phyloP scores from a whole-genome alignment of 2,888 invertebrate genomes.

The Diabrotica balteata region DNA sequence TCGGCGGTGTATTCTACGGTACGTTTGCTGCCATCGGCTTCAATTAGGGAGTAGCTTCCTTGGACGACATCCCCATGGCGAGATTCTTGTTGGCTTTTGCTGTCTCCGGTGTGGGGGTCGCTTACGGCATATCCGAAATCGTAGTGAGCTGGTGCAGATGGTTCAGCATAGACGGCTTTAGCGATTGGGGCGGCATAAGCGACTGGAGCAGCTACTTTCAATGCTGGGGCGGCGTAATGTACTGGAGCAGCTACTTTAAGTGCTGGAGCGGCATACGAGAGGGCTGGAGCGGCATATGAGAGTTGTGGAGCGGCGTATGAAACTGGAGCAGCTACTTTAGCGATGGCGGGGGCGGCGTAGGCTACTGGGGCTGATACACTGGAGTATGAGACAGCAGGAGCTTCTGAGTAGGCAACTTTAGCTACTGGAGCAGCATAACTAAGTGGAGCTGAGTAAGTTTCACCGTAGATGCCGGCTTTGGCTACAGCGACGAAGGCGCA shows the following conservation, averaged over 20 bases:
- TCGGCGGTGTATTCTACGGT: conserved; percentile 64
- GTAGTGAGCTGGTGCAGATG: conserved; percentile 44
- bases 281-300: conserved; percentile 31
- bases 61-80: conserved; percentile 63
- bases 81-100: conserved; percentile 68
- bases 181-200: conserved; percentile 58
- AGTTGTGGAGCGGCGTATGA: background rate
- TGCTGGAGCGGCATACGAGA: conserved; percentile 54
- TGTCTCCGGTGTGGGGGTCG: conserved; percentile 60
- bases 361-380: conserved; percentile 53
- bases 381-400: conserved; percentile 18
- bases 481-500: conserved; percentile 47
- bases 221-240: conserved; percentile 40
- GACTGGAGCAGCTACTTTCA: conserved; percentile 39
- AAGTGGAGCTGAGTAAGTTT: conserved; percentile 44
- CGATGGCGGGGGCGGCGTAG: conserved; percentile 24
- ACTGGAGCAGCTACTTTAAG: conserved; percentile 40
- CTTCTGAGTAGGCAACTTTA: conserved; percentile 34
- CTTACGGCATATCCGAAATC: conserved; percentile 46
- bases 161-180: conserved; percentile 42
- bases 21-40: conserved; percentile 63
- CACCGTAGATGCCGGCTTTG: conserved; percentile 40
- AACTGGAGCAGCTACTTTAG: conserved; percentile 51
- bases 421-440: conserved; percentile 33
- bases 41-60: conserved; percentile 64